phyloP scores from a whole-genome alignment of 2,797 vertebrate genomes.

The Caiman crocodilus region DNA sequence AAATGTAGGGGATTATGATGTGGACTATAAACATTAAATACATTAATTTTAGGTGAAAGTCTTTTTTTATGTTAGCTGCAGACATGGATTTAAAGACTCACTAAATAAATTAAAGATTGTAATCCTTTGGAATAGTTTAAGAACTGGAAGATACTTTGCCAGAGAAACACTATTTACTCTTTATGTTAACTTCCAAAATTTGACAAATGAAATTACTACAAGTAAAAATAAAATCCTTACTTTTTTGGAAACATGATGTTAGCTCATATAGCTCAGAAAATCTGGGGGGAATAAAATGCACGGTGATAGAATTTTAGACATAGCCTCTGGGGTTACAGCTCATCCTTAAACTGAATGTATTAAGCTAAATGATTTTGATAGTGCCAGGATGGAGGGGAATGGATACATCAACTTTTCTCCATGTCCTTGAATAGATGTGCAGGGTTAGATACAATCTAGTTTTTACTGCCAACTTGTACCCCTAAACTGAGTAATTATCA shows the following conservation, averaged over 20 bases:
- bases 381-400: neutral
- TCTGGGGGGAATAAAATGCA: neutral
- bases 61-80: neutral
- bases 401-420: neutral
- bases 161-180: neutral
- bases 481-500: neutral
- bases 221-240: neutral
- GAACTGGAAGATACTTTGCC: neutral
- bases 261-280: neutral
- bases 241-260: neutral
- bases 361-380: no score
- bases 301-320: neutral
- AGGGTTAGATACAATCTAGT: rapidly evolving
- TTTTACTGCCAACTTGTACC: neutral
- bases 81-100: neutral
- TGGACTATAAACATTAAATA: neutral
- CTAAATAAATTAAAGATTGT: neutral
- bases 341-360: no score
- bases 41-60: neutral
- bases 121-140: neutral
- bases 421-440: neutral
- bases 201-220: neutral
- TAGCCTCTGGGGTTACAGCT: neutral
- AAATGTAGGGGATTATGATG: no score
- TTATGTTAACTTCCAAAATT: neutral